Percentiles rank a stretch among this genome's conserved stretches.
These are phyloP conservation scores for Entomobrya multifasciata DNA, from an alignment of 2,888 invertebrate species.

Conservation along the genomic window DNA sequence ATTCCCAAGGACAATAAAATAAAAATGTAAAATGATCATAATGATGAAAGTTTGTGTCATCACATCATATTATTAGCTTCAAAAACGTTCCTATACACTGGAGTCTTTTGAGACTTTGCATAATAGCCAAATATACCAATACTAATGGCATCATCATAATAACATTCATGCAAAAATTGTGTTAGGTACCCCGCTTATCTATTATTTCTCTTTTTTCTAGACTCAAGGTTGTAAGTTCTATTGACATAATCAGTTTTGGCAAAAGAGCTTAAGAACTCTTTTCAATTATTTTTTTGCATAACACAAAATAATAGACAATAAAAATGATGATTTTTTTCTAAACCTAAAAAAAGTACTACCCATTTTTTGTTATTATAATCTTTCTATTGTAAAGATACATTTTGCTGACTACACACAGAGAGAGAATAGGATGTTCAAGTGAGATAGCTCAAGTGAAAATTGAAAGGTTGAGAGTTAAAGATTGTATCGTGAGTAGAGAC, in stretches of 20 bases:
- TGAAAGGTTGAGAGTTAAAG: not conserved
- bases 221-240: no score
- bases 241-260: no score
- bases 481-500: not conserved
- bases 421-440: no score
- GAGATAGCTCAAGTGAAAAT: no score
- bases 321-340: not conserved
- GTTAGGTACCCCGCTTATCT: no score
- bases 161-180: no score
- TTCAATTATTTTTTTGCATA: not conserved
- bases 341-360: not conserved
- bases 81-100: no score
- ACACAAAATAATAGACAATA: not conserved
- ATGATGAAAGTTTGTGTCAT: not conserved
- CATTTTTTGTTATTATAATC: not conserved
- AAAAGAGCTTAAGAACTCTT: no score
- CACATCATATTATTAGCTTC: not conserved
- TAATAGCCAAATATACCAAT: no score
- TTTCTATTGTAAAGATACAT: not conserved
- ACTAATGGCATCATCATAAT: no score
- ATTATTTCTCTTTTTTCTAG: not conserved
- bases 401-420: not conserved
- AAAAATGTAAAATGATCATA: not conserved
- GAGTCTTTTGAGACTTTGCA: no score
- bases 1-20: no score